Conservation (phyloP, 2,888 invertebrate species). For the Nomada goodeniana region DNA sequence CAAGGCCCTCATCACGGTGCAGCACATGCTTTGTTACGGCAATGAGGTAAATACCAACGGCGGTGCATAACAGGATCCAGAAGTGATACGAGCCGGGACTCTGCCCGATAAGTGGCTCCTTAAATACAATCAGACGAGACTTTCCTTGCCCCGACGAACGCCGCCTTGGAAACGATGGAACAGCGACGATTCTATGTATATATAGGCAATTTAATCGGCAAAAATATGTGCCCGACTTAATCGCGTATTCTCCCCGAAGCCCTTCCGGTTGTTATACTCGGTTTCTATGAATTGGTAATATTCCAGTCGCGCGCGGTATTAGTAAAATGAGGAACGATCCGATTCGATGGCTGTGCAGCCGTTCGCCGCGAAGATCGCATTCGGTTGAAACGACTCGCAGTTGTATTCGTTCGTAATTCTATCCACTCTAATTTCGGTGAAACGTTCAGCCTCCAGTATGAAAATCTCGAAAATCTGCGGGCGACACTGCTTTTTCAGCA, state of each 20-base stretch:
- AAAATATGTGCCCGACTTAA: neutral
- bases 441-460: no score
- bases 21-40: constrained; percentile 99
- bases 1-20: constrained; percentile 98
- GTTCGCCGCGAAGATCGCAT: no score
- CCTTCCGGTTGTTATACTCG: neutral
- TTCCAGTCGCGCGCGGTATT: neutral
- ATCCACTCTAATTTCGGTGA: no score
- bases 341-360: no score
- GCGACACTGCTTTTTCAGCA: no score
- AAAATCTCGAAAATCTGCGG: no score
- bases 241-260: neutral
- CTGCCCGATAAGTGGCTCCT: constrained; percentile 10
- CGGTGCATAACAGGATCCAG: constrained; percentile 21
- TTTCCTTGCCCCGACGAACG: constrained; percentile 9
- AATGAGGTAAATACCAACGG: constrained; percentile 92
- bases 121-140: constrained; percentile 3
- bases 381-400: no score
- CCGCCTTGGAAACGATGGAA: neutral
- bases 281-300: neutral
- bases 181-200: neutral
- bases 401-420: no score
- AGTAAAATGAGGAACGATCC: no score
- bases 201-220: no score
- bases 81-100: neutral